phyloP scores from a whole-genome alignment of 2,113 vertebrate species.

The Glaucomys volans region DNA sequence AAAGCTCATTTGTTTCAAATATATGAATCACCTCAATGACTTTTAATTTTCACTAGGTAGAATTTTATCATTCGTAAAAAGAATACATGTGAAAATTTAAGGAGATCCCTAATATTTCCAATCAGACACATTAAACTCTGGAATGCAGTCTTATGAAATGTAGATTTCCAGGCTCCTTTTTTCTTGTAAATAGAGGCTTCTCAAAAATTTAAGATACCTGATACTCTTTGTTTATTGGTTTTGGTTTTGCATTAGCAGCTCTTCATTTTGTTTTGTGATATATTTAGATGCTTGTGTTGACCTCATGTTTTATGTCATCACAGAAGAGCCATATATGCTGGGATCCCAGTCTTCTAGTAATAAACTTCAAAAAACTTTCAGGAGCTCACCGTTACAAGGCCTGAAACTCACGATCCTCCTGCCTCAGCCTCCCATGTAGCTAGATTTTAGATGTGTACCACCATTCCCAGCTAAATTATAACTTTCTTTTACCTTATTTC shows the following conservation, averaged over 20 bases:
- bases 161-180: not conserved
- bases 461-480: not conserved
- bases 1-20: not conserved
- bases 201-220: not conserved
- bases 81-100: not conserved
- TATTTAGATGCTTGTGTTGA: not conserved
- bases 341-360: not conserved
- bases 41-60: not conserved
- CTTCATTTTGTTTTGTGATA: not conserved
- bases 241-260: not conserved
- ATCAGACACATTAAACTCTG: not conserved
- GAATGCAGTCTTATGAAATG: not conserved
- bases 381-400: not conserved
- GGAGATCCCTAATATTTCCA: not conserved
- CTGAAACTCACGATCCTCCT: not conserved
- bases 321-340: not conserved
- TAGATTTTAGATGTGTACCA: not conserved
- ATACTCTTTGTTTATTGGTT: not conserved
- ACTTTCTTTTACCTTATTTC: not conserved
- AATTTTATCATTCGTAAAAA: not conserved
- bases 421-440: not conserved
- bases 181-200: not conserved
- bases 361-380: not conserved
- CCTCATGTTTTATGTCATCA: not conserved
- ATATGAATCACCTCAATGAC: not conserved